phyloP scores from a whole-genome alignment of 2,888 invertebrate species.

The Calephelis perditalis region DNA sequence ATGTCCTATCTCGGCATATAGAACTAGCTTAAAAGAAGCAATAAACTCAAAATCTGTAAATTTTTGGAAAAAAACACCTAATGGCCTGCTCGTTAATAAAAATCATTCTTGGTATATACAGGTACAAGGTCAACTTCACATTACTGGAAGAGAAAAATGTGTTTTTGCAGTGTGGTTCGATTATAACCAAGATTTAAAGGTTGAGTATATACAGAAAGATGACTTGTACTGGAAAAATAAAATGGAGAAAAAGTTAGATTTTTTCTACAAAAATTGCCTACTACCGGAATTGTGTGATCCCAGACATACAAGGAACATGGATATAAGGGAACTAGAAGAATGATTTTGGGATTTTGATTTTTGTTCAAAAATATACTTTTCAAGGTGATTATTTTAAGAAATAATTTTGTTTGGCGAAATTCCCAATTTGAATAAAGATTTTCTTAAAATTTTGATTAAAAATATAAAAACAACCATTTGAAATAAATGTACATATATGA shows the following conservation, averaged over 20 bases:
- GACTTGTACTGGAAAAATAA: slow-evolving; percentile 2
- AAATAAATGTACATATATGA: too few species aligned
- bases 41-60: not conserved
- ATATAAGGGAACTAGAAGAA: not conserved
- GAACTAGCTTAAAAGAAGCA: not conserved
- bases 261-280: slow-evolving; percentile 6
- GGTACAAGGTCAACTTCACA: slow-evolving; percentile 2
- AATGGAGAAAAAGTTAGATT: not conserved
- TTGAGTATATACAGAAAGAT: not conserved
- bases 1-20: slow-evolving; percentile 1
- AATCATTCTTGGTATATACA: slow-evolving; percentile 11
- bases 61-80: not conserved
- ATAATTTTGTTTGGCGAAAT: too few species aligned
- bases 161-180: slow-evolving; percentile 9
- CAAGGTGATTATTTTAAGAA: too few species aligned
- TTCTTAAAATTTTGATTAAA: too few species aligned
- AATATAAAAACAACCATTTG: too few species aligned
- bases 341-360: not conserved
- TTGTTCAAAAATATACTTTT: too few species aligned
- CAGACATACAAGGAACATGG: not conserved
- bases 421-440: too few species aligned
- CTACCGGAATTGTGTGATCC: not conserved
- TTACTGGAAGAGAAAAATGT: not conserved
- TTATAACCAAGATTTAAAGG: not conserved
- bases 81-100: not conserved